A percentile compares a stretch with the other conserved stretches of the same genome.
Conservation (phyloP, 2,113 vertebrate species). For the Peucedramus taeniatus region DNA sequence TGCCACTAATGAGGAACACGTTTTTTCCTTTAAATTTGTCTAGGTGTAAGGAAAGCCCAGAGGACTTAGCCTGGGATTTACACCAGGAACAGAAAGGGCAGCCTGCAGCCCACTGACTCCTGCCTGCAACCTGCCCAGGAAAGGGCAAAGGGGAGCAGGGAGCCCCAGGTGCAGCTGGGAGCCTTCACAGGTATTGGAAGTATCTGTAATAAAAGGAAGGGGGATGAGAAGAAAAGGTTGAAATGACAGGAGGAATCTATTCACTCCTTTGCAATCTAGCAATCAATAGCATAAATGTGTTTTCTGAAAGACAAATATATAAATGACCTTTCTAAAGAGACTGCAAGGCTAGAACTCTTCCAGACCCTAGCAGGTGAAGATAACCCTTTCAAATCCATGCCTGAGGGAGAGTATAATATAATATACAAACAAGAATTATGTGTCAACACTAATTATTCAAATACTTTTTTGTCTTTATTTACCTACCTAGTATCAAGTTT, state of each 20-base stretch:
- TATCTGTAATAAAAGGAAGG: background rate
- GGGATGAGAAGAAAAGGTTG: conserved; percentile 23
- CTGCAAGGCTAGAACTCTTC: background rate
- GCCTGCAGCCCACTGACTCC: background rate
- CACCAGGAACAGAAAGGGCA: background rate
- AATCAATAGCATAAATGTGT: conserved; percentile 46
- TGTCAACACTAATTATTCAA: background rate
- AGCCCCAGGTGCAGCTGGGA: background rate
- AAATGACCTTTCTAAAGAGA: conserved; percentile 45
- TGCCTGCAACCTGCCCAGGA: background rate
- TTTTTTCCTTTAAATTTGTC: background rate
- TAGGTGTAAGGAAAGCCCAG: background rate
- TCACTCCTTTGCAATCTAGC: background rate
- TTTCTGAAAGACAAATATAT: conserved; percentile 29
- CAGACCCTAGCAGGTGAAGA: background rate
- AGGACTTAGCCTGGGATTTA: background rate
- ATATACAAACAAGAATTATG: background rate
- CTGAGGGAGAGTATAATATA: background rate
- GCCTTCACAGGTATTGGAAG: background rate
- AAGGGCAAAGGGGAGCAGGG: conserved; percentile 24
- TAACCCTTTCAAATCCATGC: conserved; percentile 13
- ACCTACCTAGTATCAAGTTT: background rate
- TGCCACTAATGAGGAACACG: accelerated
- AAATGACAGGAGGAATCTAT: conserved; percentile 28
- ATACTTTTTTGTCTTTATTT: background rate